phyloP scores from a whole-genome alignment of 2,888 invertebrate species.

The Drosophila anomelani region DNA sequence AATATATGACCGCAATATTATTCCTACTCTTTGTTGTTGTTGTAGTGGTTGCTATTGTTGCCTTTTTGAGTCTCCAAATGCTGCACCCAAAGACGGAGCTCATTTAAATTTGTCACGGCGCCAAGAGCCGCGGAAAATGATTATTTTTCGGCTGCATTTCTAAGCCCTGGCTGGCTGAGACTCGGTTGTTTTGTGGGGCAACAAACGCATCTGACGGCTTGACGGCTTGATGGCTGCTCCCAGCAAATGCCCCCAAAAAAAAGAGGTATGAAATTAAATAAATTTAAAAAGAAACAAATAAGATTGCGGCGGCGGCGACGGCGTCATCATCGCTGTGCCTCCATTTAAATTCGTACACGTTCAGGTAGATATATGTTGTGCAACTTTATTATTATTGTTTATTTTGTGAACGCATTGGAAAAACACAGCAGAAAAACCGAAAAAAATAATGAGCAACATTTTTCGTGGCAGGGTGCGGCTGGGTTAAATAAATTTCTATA shows the following conservation, averaged over 20 bases:
- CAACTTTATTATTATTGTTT: conserved; percentile 45
- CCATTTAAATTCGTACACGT: conserved; percentile 47
- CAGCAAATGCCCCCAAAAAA: conserved; percentile 43
- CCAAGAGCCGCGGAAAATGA: conserved; percentile 38
- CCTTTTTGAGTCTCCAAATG: conserved; percentile 12
- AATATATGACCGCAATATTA: conserved; percentile 47
- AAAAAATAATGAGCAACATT: conserved; percentile 41
- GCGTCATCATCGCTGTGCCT: conserved; percentile 25
- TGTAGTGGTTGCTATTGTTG: conserved; percentile 4
- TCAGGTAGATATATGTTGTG: conserved; percentile 30
- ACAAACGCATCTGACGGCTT: conserved; percentile 48
- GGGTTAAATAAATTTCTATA: conserved; percentile 1
- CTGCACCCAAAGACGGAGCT: conserved; percentile 51
- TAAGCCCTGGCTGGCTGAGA: conserved; percentile 34
- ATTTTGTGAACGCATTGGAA: conserved; percentile 43
- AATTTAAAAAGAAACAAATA: conserved; percentile 29
- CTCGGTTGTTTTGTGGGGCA: conserved; percentile 32
- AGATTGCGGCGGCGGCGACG: conserved; percentile 18
- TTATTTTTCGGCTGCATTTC: conserved; percentile 49
- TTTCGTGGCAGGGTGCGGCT: conserved; percentile 40
- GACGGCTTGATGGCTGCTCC: conserved; percentile 40
- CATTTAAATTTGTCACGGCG: conserved; percentile 59
- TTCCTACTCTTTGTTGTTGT: conserved; percentile 11
- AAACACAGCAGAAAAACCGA: conserved; percentile 34
- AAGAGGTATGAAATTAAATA: conserved; percentile 42